A percentile compares a stretch with the other conserved stretches of the same genome.
These are phyloP conservation scores for Salminus brasiliensis DNA, from an alignment of 2,113 vertebrate genomes.

Conservation along the genomic window DNA sequence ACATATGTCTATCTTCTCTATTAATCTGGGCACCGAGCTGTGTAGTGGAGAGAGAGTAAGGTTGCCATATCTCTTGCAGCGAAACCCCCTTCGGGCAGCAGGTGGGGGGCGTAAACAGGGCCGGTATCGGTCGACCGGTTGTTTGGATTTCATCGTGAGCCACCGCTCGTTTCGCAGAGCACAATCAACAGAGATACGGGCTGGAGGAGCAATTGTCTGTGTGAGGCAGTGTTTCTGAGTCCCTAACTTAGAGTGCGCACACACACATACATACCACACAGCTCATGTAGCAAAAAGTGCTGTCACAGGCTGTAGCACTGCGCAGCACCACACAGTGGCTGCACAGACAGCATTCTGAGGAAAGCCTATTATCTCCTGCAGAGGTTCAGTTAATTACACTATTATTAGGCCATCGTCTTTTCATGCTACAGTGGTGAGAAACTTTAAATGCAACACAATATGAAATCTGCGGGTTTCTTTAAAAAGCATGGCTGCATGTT, in stretches of 20 bases:
- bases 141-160: constrained; percentile 73
- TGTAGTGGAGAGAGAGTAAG: constrained; percentile 57
- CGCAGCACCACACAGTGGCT: constrained; percentile 38
- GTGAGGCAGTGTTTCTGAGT: constrained; percentile 51
- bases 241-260: neutral
- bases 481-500: constrained; percentile 30
- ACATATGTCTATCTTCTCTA: constrained; percentile 75
- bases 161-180: constrained; percentile 55
- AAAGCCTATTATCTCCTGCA: constrained; percentile 37
- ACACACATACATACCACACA: neutral
- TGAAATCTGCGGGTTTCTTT: constrained; percentile 25
- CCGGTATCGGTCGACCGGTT: constrained; percentile 52
- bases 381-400: constrained; percentile 45
- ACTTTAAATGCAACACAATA: constrained; percentile 44
- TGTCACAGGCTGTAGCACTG: constrained; percentile 15
- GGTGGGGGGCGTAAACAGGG: constrained; percentile 55
- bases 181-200: constrained; percentile 58
- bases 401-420: constrained; percentile 47
- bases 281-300: neutral
- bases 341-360: constrained; percentile 23
- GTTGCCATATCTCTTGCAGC: constrained; percentile 64
- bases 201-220: constrained; percentile 50
- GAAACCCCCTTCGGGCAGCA: constrained; percentile 39
- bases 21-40: constrained; percentile 79
- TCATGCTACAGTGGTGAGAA: constrained; percentile 31